Evolutionary conservation across 53 echinoderm and acorn worm species (phyloP).

Genomic region (Henricia sp.): DNA sequence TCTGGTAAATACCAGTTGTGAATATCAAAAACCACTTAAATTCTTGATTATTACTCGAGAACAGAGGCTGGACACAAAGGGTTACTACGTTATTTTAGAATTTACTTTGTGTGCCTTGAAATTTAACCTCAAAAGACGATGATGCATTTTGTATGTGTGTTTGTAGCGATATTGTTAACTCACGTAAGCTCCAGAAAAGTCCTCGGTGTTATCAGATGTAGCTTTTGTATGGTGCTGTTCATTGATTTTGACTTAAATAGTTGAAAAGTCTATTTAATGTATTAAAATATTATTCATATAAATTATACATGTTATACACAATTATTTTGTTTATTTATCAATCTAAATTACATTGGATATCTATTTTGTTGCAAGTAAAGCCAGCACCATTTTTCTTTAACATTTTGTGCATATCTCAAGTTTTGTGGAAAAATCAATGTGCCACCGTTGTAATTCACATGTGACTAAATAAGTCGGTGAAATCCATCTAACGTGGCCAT

Average conservation of each 20-base stretch:
- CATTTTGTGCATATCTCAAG: too few relatives aligned
- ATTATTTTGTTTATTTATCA: too few relatives aligned
- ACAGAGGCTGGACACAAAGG: slow-evolving; percentile 15
- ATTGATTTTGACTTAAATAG: background rate
- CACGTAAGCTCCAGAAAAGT: background rate
- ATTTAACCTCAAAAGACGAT: slow-evolving; percentile 11
- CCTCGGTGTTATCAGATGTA: background rate
- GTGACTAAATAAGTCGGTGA: too few relatives aligned
- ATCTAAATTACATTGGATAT: too few relatives aligned
- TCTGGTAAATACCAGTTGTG: background rate
- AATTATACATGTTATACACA: too few relatives aligned
- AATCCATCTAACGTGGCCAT: too few relatives aligned
- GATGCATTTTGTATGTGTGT: background rate
- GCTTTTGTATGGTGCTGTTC: slow-evolving; percentile 56
- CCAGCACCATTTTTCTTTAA: too few relatives aligned
- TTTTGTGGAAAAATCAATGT: too few relatives aligned
- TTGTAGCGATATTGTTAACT: slow-evolving; percentile 22
- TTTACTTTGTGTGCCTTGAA: slow-evolving; percentile 60
- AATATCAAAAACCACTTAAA: background rate
- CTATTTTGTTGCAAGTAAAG: too few relatives aligned
- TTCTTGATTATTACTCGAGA: background rate
- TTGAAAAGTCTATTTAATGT: background rate
- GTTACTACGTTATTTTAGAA: slow-evolving; percentile 12
- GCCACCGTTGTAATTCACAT: too few relatives aligned
- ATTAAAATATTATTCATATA: background rate